These are phyloP conservation scores for Callinectes sapidus DNA, from an alignment of 2,888 invertebrate genomes.

Conservation along the genomic window DNA sequence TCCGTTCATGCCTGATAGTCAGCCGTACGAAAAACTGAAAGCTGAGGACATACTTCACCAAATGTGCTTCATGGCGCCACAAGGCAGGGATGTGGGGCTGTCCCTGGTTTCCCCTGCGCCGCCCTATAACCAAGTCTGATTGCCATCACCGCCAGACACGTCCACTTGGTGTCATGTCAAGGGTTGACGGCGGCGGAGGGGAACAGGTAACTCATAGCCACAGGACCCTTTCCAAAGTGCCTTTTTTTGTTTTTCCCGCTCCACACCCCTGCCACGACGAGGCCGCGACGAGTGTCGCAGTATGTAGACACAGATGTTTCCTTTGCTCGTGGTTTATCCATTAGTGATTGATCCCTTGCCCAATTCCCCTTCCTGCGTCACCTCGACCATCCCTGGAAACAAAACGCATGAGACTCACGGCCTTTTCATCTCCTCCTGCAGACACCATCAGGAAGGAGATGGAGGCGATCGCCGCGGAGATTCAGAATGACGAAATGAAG, in stretches of 20 bases:
- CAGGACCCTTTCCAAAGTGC: background rate
- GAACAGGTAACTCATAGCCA: background rate
- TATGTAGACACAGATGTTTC: conserved; percentile 6
- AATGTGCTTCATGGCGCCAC: conserved; percentile 14
- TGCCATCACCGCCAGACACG: conserved; percentile 8
- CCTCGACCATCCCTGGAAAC: conserved; percentile 17
- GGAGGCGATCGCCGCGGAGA: conserved; percentile 70
- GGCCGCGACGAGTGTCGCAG: background rate
- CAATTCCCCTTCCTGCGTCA: background rate
- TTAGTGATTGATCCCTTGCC: background rate
- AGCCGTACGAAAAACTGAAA: conserved; percentile 12
- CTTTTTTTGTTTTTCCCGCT: background rate
- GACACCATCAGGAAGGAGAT: conserved; percentile 72
- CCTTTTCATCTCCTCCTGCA: conserved; percentile 39
- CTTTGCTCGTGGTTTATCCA: conserved; percentile 15
- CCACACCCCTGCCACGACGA: background rate
- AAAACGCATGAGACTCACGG: conserved; percentile 9
- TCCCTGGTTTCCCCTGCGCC: background rate
- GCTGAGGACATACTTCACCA: background rate
- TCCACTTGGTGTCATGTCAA: background rate
- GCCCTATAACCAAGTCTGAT: background rate
- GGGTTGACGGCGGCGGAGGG: background rate
- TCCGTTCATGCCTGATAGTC: conserved; percentile 22
- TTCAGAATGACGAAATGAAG: conserved; percentile 67
- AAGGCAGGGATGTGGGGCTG: background rate